Base-by-base conservation (phyloP, 2,797 vertebrate genomes). In the Urocyon cinereoargenteus region DNA sequence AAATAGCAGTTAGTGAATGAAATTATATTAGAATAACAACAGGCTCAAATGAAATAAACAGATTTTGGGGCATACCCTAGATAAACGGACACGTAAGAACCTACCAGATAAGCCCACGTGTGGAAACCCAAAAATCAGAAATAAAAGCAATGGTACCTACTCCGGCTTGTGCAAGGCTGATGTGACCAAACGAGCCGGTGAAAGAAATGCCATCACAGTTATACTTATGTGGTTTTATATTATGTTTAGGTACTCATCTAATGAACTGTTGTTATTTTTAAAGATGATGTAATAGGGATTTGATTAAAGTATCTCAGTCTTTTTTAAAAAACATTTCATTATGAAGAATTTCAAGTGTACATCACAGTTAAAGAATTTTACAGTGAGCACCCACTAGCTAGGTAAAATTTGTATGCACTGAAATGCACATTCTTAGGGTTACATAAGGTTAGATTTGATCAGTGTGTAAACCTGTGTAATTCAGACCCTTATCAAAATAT, bases 271-370 rank as follows among this genome's bases (percentile, higher is more conserved):
- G 14, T 8, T 78, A 72, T 78, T 83, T 91, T 89, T n/a, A 12
- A 93, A 90, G 34, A 34, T 78, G 73, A 83, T 66, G 73, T 83
- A 45, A 28, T 22, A 59, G 12, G 16, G 3, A 62, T 93, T 96
- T 73, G 49, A 92, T 75, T 73, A 51, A 93, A 91, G 34, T 91
- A 62, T 93, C 6, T 75, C 68, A 70, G 7, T 82, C 59, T 92
- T 28, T 66, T 40, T 86, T 81, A 49, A 15, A 1, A 45, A 59
- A 55, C 22, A 72, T 81, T 84, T 64, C 79, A 31, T 86, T 75
- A 70, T 85, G 66, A 90, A 86, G 86, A 84, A 2, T 86, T 85
- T 88, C 8, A 85, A 66, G 9, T 1, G 14, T 49, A 34, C 0
- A 55, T 81, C 18, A 51, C 64, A 62, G 24, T 84, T 88, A n/a